phyloP scores from a whole-genome alignment of 2,888 invertebrate species.

The Eupelmus urozonus region DNA sequence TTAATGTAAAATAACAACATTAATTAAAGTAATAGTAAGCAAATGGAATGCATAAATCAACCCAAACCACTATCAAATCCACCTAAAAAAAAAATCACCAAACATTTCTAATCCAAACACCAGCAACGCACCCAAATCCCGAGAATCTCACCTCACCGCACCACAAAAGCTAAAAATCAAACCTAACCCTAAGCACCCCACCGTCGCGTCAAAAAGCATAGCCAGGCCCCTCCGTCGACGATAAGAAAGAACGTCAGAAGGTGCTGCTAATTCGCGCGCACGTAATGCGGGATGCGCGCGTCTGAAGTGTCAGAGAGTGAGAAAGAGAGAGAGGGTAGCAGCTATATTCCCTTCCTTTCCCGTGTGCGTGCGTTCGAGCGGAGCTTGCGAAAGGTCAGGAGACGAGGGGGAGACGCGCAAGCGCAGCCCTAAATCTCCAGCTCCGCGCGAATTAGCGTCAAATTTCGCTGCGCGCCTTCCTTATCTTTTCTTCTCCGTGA shows the following conservation, averaged over 20 bases:
- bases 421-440: constrained; percentile 1
- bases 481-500: not conserved
- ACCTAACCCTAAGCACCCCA: no score
- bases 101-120: no score
- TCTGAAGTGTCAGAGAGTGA: constrained; percentile 6
- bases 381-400: constrained; percentile 23
- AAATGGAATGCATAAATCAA: no score
- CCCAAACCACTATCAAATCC: no score
- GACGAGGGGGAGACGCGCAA: not conserved
- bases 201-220: no score
- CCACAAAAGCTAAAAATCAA: no score
- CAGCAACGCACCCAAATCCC: no score
- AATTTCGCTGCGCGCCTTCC: constrained; percentile 23
- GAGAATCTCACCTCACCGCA: no score
- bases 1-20: no score
- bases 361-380: not conserved
- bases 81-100: no score
- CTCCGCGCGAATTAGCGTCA: constrained; percentile 37
- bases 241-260: not conserved
- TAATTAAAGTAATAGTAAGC: no score
- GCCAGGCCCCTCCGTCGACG: no score
- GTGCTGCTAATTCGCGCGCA: constrained; percentile 18
- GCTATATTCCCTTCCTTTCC: not conserved
- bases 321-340: not conserved
- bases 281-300: not conserved